Percentiles rank a stretch among this genome's conserved stretches.
Conservation (phyloP, 92 coral and sea anemone species). For the Epizoanthus ramosus region DNA sequence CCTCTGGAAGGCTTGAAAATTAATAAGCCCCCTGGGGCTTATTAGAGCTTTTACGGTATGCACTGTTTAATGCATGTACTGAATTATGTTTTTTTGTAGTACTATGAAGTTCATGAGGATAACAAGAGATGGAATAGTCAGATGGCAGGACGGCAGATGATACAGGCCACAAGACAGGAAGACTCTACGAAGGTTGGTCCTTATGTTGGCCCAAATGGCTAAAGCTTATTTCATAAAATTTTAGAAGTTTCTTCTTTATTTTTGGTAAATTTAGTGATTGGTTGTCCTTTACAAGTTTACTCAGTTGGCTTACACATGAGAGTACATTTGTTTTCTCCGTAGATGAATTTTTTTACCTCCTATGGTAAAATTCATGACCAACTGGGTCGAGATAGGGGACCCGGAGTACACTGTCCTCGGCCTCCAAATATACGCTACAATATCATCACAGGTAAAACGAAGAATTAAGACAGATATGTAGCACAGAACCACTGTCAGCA, state of each 20-base stretch:
- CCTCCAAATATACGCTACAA: constrained; percentile 46
- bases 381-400: constrained; percentile 73
- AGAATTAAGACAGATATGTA: too few relatives aligned
- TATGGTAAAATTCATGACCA: constrained; percentile 72
- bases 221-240: too few relatives aligned
- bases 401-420: constrained; percentile 54
- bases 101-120: constrained; percentile 74
- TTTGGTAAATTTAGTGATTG: too few relatives aligned
- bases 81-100: constrained; percentile 21
- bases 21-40: too few relatives aligned
- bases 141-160: constrained; percentile 93
- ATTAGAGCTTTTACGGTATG: neutral
- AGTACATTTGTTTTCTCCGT: neutral
- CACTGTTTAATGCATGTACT: neutral
- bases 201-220: too few relatives aligned
- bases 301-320: too few relatives aligned
- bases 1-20: neutral
- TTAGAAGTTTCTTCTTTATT: too few relatives aligned
- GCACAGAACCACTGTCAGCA: too few relatives aligned
- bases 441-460: constrained; percentile 71
- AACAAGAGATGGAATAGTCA: constrained; percentile 88
- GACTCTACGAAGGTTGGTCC: constrained; percentile 58
- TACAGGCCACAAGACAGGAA: constrained; percentile 85
- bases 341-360: constrained; percentile 88
- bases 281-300: too few relatives aligned